Base-by-base conservation (phyloP, 37 sponge, comb jelly and placozoan genomes). In the Agelas oroides region DNA sequence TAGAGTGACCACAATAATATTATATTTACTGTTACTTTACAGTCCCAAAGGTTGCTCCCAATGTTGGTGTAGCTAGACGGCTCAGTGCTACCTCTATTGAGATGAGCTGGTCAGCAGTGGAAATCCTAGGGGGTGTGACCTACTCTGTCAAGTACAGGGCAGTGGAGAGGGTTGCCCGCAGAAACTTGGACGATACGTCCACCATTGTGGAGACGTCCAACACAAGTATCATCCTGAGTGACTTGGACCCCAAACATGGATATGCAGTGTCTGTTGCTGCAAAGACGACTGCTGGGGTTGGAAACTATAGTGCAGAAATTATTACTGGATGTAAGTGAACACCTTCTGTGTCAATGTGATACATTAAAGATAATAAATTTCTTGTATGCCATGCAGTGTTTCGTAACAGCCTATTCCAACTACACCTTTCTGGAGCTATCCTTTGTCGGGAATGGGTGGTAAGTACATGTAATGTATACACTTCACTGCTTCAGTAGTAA, bases 371-470 rank as follows among this genome's bases (percentile, higher is more conserved):
- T 12, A 46, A 12, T 46, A 46, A 12, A 8, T 46, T 8, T 46
- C 8, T 8, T 46, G 8, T 46, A 46, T 46, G 8, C 46, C 52
- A 32, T 79, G 53, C 83, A 83, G 83, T 83, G 52, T 83, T 63
- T 62, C 73, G 60, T 24, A 62, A 41, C 74, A 83, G 73, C 37
- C 61, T 62, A 8, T 83, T 83, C 64, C 83, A 41, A 1, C 24
- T 83, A 11, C 71, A 71, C 59, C 37, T 83, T 35, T 52, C 18
- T 52, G 83, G 83, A 30, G 31, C 83, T 52, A 73, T 83, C 18
- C 46, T 36, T 3, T 83, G 83, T 54, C 12, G 18, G 36, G 32
- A 38, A 0, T 83, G 83, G 83, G 32, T 73, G 73, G 83, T 83
- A 31, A 83, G 83, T 83, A 19, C 6, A 56, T 18, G 15, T 56